Evolutionary conservation across 30 jellyfish, hydroid and myxozoan species (phyloP).

Genomic region (Aurelia sp.): DNA sequence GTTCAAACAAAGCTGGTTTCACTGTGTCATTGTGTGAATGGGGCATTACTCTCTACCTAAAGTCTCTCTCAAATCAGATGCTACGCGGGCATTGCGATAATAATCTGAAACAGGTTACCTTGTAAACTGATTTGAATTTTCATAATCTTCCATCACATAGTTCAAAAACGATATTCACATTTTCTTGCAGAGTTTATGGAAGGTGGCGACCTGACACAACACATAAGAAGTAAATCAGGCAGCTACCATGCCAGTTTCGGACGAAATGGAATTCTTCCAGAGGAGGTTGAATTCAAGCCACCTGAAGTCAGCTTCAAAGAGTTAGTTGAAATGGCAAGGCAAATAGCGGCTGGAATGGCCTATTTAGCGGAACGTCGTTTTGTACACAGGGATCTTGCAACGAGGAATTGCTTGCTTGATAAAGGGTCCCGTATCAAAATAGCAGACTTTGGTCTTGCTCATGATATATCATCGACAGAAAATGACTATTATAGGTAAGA

Average conservation of each 20-base stretch:
- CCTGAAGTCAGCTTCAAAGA: conserved; percentile 72
- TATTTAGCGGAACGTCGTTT: conserved; percentile 69
- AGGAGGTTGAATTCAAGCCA: conserved; percentile 74
- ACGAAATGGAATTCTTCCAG: conserved; percentile 72
- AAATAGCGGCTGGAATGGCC: conserved; percentile 82
- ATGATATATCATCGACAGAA: conserved; percentile 78
- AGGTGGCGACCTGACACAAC: conserved; percentile 77
- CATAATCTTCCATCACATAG: too few relatives aligned
- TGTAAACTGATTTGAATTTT: too few relatives aligned
- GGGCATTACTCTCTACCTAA: too few relatives aligned
- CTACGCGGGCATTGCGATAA: too few relatives aligned
- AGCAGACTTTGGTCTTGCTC: conserved; percentile 92
- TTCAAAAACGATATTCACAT: neutral
- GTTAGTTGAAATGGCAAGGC: conserved; percentile 63
- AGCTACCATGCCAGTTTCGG: conserved; percentile 91
- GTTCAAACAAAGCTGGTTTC: too few relatives aligned
- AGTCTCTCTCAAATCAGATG: too few relatives aligned
- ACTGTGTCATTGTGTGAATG: too few relatives aligned
- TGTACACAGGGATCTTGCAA: conserved; percentile 89
- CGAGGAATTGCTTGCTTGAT: conserved; percentile 81
- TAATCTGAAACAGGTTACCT: too few relatives aligned
- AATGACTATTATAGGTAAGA: conserved; percentile 81
- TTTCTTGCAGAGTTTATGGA: conserved; percentile 76
- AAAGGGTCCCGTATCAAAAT: conserved; percentile 51
- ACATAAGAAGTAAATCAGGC: conserved; percentile 76